Conservation (phyloP, 2,888 invertebrate genomes). For the Apomyelois bistriatella region DNA sequence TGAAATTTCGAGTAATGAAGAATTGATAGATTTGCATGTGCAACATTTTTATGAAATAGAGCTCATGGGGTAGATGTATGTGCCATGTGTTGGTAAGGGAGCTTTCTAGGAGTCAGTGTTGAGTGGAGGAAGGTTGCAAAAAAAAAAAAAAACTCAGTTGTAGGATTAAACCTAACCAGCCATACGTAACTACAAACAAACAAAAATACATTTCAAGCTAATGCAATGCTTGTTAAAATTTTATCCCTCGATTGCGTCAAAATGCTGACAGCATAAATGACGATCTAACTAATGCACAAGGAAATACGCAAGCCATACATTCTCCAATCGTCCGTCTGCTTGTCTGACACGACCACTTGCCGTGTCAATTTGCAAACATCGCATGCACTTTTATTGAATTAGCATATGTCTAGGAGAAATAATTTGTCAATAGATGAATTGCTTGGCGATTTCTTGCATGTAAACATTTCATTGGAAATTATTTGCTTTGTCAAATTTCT, state of each 20-base stretch:
- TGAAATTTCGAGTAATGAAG: too few species aligned
- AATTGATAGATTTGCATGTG: too few species aligned
- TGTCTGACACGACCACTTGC: neutral
- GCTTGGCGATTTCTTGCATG: neutral
- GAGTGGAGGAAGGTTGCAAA: too few species aligned
- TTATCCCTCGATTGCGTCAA: neutral
- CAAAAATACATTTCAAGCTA: too few species aligned
- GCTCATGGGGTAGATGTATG: too few species aligned
- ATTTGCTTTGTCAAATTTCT: neutral
- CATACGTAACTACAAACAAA: too few species aligned
- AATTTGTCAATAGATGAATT: constrained; percentile 6
- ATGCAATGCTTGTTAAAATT: too few species aligned
- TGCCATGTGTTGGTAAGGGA: too few species aligned
- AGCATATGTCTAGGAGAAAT: constrained; percentile 2
- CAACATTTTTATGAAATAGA: too few species aligned
- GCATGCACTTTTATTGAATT: constrained; percentile 2
- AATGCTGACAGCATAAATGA: neutral
- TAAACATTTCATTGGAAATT: constrained; percentile 2
- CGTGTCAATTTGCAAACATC: constrained; percentile 8
- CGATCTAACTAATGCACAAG: neutral
- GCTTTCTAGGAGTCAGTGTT: too few species aligned
- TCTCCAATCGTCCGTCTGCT: neutral
- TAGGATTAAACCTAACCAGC: too few species aligned
- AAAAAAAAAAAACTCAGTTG: too few species aligned
- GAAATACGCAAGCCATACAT: neutral